These are phyloP conservation scores for Escarpia spicata DNA, from an alignment of 2,888 invertebrate genomes.

Conservation along the genomic window DNA sequence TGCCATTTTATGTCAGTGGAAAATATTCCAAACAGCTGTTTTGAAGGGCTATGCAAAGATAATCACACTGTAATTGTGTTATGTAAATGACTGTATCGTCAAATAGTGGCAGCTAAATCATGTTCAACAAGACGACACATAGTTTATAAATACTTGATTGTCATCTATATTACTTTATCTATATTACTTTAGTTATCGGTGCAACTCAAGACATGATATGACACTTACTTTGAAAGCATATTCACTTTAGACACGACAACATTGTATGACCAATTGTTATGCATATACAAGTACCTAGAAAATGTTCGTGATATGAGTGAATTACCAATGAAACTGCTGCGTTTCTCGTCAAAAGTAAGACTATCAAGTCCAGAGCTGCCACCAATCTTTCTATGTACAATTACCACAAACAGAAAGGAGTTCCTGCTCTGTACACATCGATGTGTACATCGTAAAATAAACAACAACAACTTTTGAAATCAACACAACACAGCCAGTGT, in stretches of 20 bases:
- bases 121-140: too few species aligned
- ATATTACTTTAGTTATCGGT: neutral
- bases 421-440: neutral
- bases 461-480: neutral
- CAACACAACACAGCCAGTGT: neutral
- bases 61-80: neutral
- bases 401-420: neutral
- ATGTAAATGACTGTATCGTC: neutral
- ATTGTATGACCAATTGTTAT: neutral
- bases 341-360: neutral
- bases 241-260: neutral
- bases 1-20: neutral
- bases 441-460: neutral
- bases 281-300: neutral
- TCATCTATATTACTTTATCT: neutral
- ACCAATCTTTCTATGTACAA: constrained; percentile 10
- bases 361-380: neutral
- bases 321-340: neutral
- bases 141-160: neutral
- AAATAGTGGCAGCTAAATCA: neutral
- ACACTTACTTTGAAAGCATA: neutral
- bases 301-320: neutral
- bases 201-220: neutral
- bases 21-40: neutral
- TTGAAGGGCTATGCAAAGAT: neutral